Percentiles rank a stretch among this genome's conserved stretches.
Evolutionary conservation across 2,113 vertebrate genomes (phyloP).

Genomic region (Notothenia coriiceps): DNA sequence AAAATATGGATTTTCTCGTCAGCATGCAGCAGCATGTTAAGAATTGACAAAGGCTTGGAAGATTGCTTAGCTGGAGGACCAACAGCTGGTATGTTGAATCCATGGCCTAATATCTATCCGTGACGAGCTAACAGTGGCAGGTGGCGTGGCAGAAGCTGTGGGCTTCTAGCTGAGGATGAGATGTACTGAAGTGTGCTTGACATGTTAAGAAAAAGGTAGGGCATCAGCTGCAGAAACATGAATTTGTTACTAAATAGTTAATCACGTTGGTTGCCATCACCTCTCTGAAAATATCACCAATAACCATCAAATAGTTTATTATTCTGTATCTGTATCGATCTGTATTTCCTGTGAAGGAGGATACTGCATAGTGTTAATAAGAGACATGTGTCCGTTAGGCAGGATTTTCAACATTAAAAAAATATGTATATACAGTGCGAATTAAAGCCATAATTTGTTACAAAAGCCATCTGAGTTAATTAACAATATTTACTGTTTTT

Average conservation of each 20-base stretch:
- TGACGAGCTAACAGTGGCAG: slow-evolving; percentile 28
- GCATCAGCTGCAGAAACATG: neutral
- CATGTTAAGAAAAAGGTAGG: slow-evolving; percentile 6
- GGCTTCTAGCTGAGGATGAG: neutral
- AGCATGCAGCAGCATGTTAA: slow-evolving; percentile 1
- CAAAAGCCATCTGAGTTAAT: no score
- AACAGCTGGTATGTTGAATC: slow-evolving; percentile 31
- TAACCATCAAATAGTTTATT: no score
- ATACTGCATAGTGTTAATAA: neutral
- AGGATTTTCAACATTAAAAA: neutral
- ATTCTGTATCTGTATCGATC: no score
- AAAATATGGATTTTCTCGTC: neutral
- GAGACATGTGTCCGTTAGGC: neutral
- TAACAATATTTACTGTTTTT: no score
- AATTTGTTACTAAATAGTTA: neutral
- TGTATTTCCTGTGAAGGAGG: no score
- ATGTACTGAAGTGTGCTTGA: neutral
- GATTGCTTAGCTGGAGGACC: neutral
- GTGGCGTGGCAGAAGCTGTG: slow-evolving; percentile 19
- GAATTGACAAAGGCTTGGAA: neutral
- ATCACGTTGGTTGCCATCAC: no score
- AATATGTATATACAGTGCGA: neutral
- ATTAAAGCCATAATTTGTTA: no score
- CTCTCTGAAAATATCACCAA: no score
- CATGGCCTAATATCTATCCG: slow-evolving; percentile 7